A percentile compares a stretch with the other conserved stretches of the same genome.
These are phyloP conservation scores for Drosophila paracracens DNA, from an alignment of 2,888 invertebrate genomes.

Conservation along the genomic window DNA sequence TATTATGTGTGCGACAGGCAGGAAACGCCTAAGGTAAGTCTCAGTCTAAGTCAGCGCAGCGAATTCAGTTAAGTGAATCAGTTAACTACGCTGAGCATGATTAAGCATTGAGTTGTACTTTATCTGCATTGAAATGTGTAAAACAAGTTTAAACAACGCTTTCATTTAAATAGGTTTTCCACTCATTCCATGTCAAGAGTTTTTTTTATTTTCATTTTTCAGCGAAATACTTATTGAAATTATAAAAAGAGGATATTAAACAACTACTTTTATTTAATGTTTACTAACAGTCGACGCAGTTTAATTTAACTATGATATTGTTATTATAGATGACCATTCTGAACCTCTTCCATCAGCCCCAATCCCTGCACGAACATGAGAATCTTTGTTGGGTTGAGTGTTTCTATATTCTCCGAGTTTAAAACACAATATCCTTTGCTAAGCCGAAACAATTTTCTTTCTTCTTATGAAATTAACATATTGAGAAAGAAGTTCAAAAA, in stretches of 20 bases:
- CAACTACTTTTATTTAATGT: background rate
- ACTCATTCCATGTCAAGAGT: background rate
- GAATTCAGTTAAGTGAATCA: conserved; percentile 7
- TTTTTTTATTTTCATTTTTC: background rate
- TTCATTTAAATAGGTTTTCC: background rate
- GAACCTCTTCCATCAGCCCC: background rate
- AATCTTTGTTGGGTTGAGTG: background rate
- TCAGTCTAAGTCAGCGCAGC: conserved; percentile 19
- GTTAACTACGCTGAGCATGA: conserved; percentile 1
- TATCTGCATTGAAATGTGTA: background rate
- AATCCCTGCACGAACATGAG: background rate
- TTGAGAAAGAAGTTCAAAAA: background rate
- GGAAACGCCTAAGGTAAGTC: conserved; percentile 63
- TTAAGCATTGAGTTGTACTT: background rate
- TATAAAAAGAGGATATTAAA: no score
- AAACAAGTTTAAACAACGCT: background rate
- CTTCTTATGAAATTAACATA: background rate
- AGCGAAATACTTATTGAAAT: background rate
- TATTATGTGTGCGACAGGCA: conserved; percentile 59
- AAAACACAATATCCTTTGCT: no score
- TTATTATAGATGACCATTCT: background rate
- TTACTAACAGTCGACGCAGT: background rate
- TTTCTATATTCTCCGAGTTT: no score
- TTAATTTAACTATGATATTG: background rate
- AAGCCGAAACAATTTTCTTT: background rate